These are phyloP conservation scores for Spicauda simplicius DNA, from an alignment of 2,888 invertebrate species.

Conservation along the genomic window DNA sequence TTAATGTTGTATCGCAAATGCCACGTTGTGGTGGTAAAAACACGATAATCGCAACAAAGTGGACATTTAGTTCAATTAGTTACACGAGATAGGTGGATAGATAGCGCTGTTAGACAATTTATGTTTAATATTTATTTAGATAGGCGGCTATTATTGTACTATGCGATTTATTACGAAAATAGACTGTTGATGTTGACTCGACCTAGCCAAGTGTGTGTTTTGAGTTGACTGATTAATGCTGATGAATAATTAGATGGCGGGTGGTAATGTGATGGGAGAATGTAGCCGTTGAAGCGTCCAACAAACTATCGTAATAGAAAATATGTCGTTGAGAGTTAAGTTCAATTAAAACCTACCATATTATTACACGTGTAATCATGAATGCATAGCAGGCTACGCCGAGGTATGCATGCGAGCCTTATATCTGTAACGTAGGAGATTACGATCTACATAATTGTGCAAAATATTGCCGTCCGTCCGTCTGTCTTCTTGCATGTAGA, in stretches of 20 bases:
- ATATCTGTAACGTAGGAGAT: constrained; percentile 63
- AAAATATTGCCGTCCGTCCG: constrained; percentile 70
- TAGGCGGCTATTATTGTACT: constrained; percentile 28
- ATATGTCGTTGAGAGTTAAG: constrained; percentile 38
- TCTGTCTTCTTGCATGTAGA: constrained; percentile 59
- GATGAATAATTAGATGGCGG: constrained; percentile 23
- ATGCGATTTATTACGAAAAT: constrained; percentile 34
- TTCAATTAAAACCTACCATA: constrained; percentile 48
- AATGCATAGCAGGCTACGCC: constrained; percentile 54
- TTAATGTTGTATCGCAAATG: constrained; percentile 44
- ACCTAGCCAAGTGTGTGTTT: constrained; percentile 28
- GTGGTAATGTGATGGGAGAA: constrained; percentile 5
- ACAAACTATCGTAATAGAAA: constrained; percentile 17
- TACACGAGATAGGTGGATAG: constrained; percentile 34
- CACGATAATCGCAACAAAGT: constrained; percentile 45
- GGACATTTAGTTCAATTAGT: constrained; percentile 44
- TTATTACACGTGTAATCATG: constrained; percentile 52
- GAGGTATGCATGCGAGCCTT: constrained; percentile 56
- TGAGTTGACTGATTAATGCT: constrained; percentile 29
- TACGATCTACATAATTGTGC: constrained; percentile 73
- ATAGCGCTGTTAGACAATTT: constrained; percentile 27
- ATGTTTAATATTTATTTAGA: constrained; percentile 33
- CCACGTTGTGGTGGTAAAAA: constrained; percentile 42
- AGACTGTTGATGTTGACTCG: constrained; percentile 20
- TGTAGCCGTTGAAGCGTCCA: not conserved